phyloP scores from a whole-genome alignment of 2,888 invertebrate species.

The Dyspetes luteomarginatus region DNA sequence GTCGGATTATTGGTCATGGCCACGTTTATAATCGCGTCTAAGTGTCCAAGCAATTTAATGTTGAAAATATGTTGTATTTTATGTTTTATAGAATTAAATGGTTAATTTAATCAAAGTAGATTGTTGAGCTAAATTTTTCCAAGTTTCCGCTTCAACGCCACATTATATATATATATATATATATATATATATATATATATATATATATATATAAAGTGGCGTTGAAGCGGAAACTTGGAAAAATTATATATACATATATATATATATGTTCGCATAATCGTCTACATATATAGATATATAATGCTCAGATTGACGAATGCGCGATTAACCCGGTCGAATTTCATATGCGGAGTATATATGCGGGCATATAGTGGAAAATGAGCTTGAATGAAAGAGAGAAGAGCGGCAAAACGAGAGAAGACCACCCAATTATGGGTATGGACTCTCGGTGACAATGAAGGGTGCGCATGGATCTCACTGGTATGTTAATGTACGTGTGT shows the following conservation, averaged over 20 bases:
- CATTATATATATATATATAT: too few relatives aligned
- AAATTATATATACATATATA: too few relatives aligned
- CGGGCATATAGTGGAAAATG: conserved; percentile 27
- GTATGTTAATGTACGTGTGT: too few relatives aligned
- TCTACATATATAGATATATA: too few relatives aligned
- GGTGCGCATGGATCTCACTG: neutral
- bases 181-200: too few relatives aligned
- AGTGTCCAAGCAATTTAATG: neutral
- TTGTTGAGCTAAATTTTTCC: too few relatives aligned
- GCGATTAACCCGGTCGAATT: conserved; percentile 67
- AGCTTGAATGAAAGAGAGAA: conserved; percentile 22
- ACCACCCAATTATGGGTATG: conserved; percentile 32
- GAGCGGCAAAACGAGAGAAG: conserved; percentile 40
- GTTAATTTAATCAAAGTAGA: neutral
- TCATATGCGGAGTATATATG: conserved; percentile 34
- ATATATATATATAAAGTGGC: too few relatives aligned
- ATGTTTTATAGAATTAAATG: neutral
- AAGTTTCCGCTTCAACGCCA: too few relatives aligned
- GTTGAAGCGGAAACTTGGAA: too few relatives aligned
- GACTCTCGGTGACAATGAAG: neutral
- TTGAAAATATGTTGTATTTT: neutral
- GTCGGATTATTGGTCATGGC: neutral
- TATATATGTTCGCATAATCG: too few relatives aligned
- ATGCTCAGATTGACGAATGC: too few relatives aligned
- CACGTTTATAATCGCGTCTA: neutral